Percentiles rank a stretch among this genome's conserved stretches.
Conservation (phyloP, 1,140 invertebrate species). For the Cyrtorhinus lividipennis region DNA sequence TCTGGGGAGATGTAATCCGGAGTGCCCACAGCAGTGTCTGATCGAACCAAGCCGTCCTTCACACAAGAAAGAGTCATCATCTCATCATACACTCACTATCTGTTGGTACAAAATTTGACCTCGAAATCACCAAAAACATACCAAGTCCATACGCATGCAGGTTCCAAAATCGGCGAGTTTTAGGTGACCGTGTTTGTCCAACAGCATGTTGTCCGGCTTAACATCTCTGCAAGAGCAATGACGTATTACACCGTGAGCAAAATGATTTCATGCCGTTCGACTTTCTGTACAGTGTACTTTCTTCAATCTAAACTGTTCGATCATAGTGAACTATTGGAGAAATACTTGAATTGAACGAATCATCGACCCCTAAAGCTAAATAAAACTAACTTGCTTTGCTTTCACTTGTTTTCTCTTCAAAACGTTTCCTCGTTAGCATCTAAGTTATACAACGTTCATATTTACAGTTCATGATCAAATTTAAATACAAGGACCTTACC, state of each 20-base stretch:
- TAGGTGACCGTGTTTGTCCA: conserved; percentile 87
- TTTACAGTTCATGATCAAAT: too few relatives aligned
- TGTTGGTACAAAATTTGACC: conserved; percentile 5
- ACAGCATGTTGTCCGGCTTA: conserved; percentile 97
- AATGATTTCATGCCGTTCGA: too few relatives aligned
- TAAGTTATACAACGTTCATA: too few relatives aligned
- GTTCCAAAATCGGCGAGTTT: conserved; percentile 99
- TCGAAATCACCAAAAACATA: conserved; percentile 31
- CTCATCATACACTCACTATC: conserved; percentile 18
- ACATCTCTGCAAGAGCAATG: conserved; percentile 56
- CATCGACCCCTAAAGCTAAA: too few relatives aligned
- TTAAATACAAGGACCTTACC: too few relatives aligned
- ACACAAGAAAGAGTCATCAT: conserved; percentile 21
- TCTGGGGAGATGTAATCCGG: conserved; percentile 99
- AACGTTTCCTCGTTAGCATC: too few relatives aligned
- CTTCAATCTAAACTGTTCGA: neutral
- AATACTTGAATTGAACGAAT: neutral
- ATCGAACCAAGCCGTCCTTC: conserved; percentile 82
- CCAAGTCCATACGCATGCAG: conserved; percentile 92
- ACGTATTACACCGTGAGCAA: too few relatives aligned
- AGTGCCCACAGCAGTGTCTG: conserved; percentile 95
- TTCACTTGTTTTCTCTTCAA: too few relatives aligned
- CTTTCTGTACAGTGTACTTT: neutral
- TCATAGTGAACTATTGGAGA: too few relatives aligned
- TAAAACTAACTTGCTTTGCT: too few relatives aligned